Evolutionary conservation across 1,140 invertebrate species (phyloP), one percentile per base, ranked within the genome.

Genomic region (Philotrypesis tridentata): DNA sequence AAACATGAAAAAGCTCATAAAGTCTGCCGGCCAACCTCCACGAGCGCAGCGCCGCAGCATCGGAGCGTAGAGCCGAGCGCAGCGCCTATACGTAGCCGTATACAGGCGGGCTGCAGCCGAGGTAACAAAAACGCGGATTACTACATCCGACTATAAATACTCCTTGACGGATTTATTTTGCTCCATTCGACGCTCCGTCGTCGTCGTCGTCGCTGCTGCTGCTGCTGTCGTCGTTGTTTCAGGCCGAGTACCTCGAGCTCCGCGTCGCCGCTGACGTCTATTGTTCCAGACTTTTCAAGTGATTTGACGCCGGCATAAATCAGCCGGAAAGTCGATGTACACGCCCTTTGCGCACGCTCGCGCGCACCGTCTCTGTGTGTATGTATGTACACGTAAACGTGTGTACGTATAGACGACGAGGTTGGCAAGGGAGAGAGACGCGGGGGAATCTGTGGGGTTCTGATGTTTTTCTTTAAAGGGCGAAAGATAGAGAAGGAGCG

Each of bases 241-340:
- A 37, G 33, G 37, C 37, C 17, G 23, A 65, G 23, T 37, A 37
- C 61, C 21, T 23, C 23, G 3, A 37, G 1, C 23, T 23, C 61
- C 8, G 21, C 61, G 43, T 29, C 27, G 43, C 5, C 61, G 8
- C 25, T 40, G 74, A 82, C 80, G 74, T 72, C 74, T 82, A 82
- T 82, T 82, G 74, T 82, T 82, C 61, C 68, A 76, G 80, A 81
- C 80, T 81, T 78, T 77, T 71, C 74, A 40, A 78, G 74, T 82
- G 80, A 82, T 78, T 82, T 82, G 75, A 72, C 80, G 68, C 74
- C 67, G 67, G 80, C 68, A 77, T 82, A 72, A 82, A 82, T 82
- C 80, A 82, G 27, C 73, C 65, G 43, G 73, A 71, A 76, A 82
- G 80, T 82, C 80, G 80, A 82, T 82, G 74, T 71, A 40, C 23